phyloP scores from a whole-genome alignment of 2,888 invertebrate species.

The Erynnis tages region DNA sequence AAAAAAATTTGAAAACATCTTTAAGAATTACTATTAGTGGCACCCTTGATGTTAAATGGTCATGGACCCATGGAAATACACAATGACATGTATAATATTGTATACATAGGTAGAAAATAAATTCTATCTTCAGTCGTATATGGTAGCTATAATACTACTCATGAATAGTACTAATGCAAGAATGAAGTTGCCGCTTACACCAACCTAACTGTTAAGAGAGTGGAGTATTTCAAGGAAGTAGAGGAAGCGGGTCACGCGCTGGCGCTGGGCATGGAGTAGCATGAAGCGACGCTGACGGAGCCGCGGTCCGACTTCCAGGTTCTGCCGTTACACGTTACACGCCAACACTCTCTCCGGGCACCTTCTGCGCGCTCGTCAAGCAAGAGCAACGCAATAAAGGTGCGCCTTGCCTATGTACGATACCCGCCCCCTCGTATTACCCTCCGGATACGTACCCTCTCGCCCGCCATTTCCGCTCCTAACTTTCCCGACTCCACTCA shows the following conservation, averaged over 20 bases:
- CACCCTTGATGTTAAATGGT: too few species aligned
- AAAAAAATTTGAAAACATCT: too few species aligned
- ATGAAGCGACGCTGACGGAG: slow-evolving; percentile 57
- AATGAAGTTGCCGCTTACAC: too few species aligned
- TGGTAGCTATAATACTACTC: too few species aligned
- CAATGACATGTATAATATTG: too few species aligned
- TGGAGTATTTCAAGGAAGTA: slow-evolving; percentile 47
- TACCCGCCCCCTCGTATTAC: slow-evolving; percentile 39
- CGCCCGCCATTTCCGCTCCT: slow-evolving; percentile 68
- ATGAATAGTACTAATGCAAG: too few species aligned
- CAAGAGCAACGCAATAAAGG: slow-evolving; percentile 54
- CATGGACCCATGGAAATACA: too few species aligned
- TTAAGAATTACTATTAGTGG: too few species aligned
- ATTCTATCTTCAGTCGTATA: too few species aligned
- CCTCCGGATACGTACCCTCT: slow-evolving; percentile 44
- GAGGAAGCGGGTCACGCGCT: slow-evolving; percentile 48
- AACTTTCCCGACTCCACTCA: slow-evolving; percentile 69
- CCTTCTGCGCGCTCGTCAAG: slow-evolving; percentile 49
- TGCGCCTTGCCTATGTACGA: slow-evolving; percentile 35
- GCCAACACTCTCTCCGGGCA: too few species aligned
- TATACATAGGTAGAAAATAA: too few species aligned
- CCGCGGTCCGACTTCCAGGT: slow-evolving; percentile 57
- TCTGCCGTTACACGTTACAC: slow-evolving; percentile 50
- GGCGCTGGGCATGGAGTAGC: slow-evolving; percentile 51
- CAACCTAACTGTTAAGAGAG: slow-evolving; percentile 47